Base-by-base conservation (phyloP, 2,888 invertebrate species). In the Melieria omissa region DNA sequence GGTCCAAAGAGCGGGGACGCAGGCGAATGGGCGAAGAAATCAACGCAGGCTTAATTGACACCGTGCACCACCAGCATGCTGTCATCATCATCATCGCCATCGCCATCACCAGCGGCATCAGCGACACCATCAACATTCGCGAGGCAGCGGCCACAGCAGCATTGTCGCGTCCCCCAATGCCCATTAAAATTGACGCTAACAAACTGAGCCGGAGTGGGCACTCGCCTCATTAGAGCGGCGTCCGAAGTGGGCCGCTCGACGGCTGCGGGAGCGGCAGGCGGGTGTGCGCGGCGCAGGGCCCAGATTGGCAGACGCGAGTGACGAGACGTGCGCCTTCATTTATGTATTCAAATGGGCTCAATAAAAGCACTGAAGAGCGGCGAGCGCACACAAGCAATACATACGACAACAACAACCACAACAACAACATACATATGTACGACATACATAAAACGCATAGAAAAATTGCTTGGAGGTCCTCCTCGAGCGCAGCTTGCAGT, bases 311-410 rank as follows among this genome's bases (percentile, higher is more conserved):
- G 14, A 52, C 9, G 52, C 10, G 45, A 62, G 14, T 42, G 65
- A 5, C 41, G 8, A 10, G 54, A 5, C 52, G 54, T 14, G 7
- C 8, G 52, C 8, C 9, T 12, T 6, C 5, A 55, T 55, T n/a
- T 52, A 29, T 29, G 57, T 58, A 49, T 74, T 41, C 8, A 29
- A 73, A 65, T 57, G 76, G 77, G 76, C 80, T 80, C 77, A 79
- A 80, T 82, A 80, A 80, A 82, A 82, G 76, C 78, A 76, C 82
- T 82, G 82, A 82, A 82, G 80, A 79, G 81, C 73, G 77, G 72
- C 14, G 14, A 52, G 14, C 52, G 14, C 52, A 52, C 52, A 6
- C 8, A 52, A 52, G 14, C 52, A 52, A 29, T 29, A 29, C 29
- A 29, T 29, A 29, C 29, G 29, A 29, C 29, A 29, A 29, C 29